Percentiles rank a stretch among this genome's conserved stretches.
phyloP scores from a whole-genome alignment of 2,888 invertebrate genomes.

The Alsophila aescularia region DNA sequence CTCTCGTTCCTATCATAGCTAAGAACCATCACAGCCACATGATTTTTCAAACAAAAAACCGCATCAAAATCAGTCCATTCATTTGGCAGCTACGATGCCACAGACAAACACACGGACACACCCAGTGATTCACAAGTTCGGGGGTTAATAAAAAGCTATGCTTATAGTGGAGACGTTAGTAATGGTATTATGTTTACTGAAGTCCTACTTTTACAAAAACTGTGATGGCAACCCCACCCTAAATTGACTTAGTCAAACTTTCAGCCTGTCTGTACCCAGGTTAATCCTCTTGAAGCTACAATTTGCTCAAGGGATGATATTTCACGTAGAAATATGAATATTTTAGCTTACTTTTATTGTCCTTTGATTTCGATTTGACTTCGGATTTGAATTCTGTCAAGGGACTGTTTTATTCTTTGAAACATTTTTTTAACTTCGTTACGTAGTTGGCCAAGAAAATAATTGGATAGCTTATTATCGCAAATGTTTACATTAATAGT shows the following conservation, averaged over 20 bases:
- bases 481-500: not conserved
- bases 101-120: too few species aligned
- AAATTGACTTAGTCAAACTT: constrained; percentile 68
- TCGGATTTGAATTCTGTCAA: constrained; percentile 3
- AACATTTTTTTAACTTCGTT: constrained; percentile 1
- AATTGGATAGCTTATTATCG: constrained; percentile 5
- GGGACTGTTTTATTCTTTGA: not conserved
- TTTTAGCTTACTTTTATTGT: constrained; percentile 30
- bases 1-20: too few species aligned
- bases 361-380: constrained; percentile 22
- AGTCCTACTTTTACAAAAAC: not conserved
- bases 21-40: too few species aligned
- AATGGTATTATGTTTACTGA: not conserved
- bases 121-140: too few species aligned
- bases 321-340: constrained; percentile 40
- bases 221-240: constrained; percentile 31
- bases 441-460: not conserved
- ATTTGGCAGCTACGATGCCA: too few species aligned
- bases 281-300: constrained; percentile 49
- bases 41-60: too few species aligned
- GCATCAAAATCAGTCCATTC: too few species aligned
- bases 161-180: too few species aligned
- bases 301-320: constrained; percentile 45
- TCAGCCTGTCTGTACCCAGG: constrained; percentile 51
- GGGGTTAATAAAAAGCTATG: too few species aligned